Base-by-base conservation (phyloP, 2,888 invertebrate species). In the Stegana nigrithorax region DNA sequence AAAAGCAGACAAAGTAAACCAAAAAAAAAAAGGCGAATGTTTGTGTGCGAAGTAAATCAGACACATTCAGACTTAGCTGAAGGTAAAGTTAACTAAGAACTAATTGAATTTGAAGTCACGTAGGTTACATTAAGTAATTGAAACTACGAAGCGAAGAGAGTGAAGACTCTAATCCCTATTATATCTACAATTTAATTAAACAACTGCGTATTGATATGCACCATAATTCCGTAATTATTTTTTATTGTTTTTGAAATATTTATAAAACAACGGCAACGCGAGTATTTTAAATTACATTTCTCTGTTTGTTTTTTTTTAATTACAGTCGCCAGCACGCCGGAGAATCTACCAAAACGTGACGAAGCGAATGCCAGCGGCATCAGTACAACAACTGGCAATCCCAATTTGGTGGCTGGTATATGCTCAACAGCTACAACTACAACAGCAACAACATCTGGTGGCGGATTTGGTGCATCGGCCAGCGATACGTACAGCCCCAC, bases 291-390 rank as follows among this genome's bases (percentile, higher is more conserved):
- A 5, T 1, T 4, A 39, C 21, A 39, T 57, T 26, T 67, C 32
- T 51, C n/a, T n/a, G n/a, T n/a, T n/a, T n/a, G n/a, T n/a, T n/a
- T n/a, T n/a, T n/a, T n/a, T n/a, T 63, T 84, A 84, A 84, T 91
- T 91, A 63, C 90, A 93, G 93, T 93, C 88, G 93, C 93, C 86
- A 93, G 93, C 87, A 92, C 93, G 72, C 93, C 93, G 74, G 93
- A 93, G 85, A 88, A 89, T 84, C 85, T 87, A 72, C 84, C 88
- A 84, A 81, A 89, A 73, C 89, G 88, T 82, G 90, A 90, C 83
- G 90, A 90, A 82, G 86, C 68, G 65, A 73, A 67, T 62, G 70
- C 67, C 65, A 71, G 83, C 79, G 66, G 32, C 23, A 14, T 36
- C 14, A 55, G 36, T 36, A 32, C 32, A 23, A 50, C 60, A 45